These are phyloP conservation scores for Crioceris asparagi DNA, from an alignment of 2,888 invertebrate genomes.

Conservation along the genomic window DNA sequence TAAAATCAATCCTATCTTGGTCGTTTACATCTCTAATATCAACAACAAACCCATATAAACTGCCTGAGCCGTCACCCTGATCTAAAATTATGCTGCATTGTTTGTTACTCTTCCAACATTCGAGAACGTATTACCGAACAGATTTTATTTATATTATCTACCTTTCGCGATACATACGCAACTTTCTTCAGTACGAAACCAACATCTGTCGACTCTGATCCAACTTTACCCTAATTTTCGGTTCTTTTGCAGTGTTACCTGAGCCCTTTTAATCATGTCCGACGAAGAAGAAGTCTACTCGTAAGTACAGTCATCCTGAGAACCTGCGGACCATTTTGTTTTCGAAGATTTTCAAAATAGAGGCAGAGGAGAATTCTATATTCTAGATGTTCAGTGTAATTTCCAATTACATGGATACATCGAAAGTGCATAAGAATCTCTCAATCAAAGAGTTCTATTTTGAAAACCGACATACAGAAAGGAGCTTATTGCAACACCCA, in stretches of 20 bases:
- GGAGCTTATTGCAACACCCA: slow-evolving; percentile 20
- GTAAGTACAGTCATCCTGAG: no score
- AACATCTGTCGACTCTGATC: slow-evolving; percentile 2
- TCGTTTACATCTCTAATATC: no score
- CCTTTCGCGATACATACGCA: background rate
- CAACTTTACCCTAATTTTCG: slow-evolving; percentile 23
- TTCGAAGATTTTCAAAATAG: no score
- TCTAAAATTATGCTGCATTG: slow-evolving; percentile 12
- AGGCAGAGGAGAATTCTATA: no score
- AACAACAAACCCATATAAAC: no score
- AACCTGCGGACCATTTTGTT: no score
- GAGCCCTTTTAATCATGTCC: slow-evolving; percentile 70
- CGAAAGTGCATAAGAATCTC: slow-evolving; percentile 6
- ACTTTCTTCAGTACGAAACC: slow-evolving; percentile 8
- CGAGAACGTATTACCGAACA: slow-evolving; percentile 10
- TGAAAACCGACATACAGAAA: slow-evolving; percentile 4
- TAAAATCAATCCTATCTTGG: no score
- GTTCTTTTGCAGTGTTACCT: slow-evolving; percentile 52
- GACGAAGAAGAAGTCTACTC: slow-evolving; percentile 90
- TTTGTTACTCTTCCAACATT: slow-evolving; percentile 20
- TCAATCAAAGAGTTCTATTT: background rate
- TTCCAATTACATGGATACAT: background rate
- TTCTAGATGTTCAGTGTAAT: no score
- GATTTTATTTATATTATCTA: slow-evolving; percentile 9
- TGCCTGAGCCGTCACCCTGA: background rate